phyloP scores from a whole-genome alignment of 1,140 invertebrate genomes.

The Laupala kohalensis region DNA sequence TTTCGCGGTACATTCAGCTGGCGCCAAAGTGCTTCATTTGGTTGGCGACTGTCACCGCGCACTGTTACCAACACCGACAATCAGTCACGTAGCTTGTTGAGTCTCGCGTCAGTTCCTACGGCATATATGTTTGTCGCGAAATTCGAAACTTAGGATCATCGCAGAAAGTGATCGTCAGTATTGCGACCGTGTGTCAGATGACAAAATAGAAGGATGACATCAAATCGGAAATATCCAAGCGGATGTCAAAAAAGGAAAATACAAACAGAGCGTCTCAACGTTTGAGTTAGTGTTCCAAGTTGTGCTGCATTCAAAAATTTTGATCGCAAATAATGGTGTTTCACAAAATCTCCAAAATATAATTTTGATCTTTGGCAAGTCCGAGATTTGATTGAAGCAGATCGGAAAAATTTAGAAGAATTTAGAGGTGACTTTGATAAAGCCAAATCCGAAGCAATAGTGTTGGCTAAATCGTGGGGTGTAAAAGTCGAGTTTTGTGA shows the following conservation, averaged over 20 bases:
- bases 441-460: neutral
- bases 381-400: neutral
- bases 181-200: no score
- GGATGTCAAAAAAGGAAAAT: neutral
- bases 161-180: no score
- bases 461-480: neutral
- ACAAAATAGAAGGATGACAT: no score
- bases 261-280: neutral
- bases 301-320: neutral
- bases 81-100: no score
- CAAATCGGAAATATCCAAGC: no score
- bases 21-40: no score
- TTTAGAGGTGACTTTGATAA: neutral
- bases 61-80: no score
- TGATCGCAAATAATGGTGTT: neutral
- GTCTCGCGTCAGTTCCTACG: no score
- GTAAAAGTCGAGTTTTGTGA: conserved; percentile 14
- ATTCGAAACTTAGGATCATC: no score
- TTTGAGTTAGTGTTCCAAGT: neutral
- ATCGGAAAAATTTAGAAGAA: neutral
- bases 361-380: neutral
- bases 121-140: no score
- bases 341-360: neutral
- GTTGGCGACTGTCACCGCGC: no score
- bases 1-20: no score